Evolutionary conservation across 2,888 invertebrate species (phyloP).

Genomic region (Ectropis crepuscularia): DNA sequence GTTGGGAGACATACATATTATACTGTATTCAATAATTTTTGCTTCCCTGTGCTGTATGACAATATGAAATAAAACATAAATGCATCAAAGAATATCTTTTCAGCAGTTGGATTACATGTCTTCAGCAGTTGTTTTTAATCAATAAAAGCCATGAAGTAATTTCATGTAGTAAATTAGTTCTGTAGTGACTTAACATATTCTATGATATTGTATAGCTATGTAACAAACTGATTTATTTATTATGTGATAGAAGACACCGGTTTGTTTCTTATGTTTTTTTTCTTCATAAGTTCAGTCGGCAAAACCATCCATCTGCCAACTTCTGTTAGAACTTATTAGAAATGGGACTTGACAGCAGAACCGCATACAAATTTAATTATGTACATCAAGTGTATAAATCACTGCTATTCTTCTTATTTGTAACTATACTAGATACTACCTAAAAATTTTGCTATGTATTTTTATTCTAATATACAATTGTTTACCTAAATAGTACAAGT

Average conservation of each 20-base stretch:
- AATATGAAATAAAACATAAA: no score
- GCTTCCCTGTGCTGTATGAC: background rate
- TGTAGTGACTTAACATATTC: background rate
- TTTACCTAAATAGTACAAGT: slow-evolving; percentile 63
- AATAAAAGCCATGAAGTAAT: background rate
- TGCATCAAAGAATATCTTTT: background rate
- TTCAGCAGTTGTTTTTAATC: background rate
- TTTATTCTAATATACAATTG: slow-evolving; percentile 42
- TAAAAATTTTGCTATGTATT: background rate
- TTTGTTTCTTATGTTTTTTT: background rate
- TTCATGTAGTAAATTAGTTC: background rate
- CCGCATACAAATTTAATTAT: no score
- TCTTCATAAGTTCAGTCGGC: no score
- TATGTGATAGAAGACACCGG: background rate
- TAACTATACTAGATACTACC: background rate
- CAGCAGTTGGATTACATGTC: background rate
- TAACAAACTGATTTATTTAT: background rate
- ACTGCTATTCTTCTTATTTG: slow-evolving; percentile 4
- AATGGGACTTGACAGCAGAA: no score
- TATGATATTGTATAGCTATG: background rate
- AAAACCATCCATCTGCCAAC: no score
- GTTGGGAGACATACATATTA: background rate
- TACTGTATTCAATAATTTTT: background rate
- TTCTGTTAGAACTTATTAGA: no score
- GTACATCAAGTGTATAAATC: no score